A percentile compares a stretch with the other conserved stretches of the same genome.
Evolutionary conservation across 2,888 invertebrate genomes (phyloP).

Genomic region (Lasiommata megera): DNA sequence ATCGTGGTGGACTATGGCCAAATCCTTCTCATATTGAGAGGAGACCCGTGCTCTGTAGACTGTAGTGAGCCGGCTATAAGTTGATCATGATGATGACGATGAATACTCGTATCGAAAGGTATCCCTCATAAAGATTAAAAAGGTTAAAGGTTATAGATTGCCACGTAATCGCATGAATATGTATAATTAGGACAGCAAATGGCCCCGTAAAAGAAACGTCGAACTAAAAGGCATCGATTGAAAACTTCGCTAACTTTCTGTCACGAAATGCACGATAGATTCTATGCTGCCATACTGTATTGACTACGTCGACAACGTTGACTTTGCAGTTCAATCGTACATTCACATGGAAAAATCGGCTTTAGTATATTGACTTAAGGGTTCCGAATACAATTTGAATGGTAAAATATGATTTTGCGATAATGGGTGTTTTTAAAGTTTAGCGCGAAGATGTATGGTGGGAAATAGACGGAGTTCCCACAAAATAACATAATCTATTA

Average conservation of each 20-base stretch:
- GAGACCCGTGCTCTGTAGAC: too few species aligned
- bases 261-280: constrained; percentile 77
- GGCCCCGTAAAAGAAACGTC: constrained; percentile 45
- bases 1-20: too few species aligned
- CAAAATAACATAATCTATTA: neutral
- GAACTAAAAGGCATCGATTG: constrained; percentile 68
- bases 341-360: constrained; percentile 36
- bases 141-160: constrained; percentile 9
- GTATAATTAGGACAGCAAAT: constrained; percentile 63
- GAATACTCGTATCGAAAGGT: too few species aligned
- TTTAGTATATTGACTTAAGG: constrained; percentile 37
- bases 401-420: constrained; percentile 22
- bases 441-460: constrained; percentile 10
- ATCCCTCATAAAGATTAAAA: neutral
- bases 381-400: neutral
- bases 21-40: too few species aligned
- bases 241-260: constrained; percentile 62
- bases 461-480: neutral
- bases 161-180: constrained; percentile 48
- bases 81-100: too few species aligned
- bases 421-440: constrained; percentile 53
- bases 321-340: constrained; percentile 12
- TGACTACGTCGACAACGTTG: constrained; percentile 41
- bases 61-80: too few species aligned
- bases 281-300: constrained; percentile 61